These are phyloP conservation scores for Centruroides vittatus DNA, from an alignment of 1,140 invertebrate genomes.

Conservation along the genomic window DNA sequence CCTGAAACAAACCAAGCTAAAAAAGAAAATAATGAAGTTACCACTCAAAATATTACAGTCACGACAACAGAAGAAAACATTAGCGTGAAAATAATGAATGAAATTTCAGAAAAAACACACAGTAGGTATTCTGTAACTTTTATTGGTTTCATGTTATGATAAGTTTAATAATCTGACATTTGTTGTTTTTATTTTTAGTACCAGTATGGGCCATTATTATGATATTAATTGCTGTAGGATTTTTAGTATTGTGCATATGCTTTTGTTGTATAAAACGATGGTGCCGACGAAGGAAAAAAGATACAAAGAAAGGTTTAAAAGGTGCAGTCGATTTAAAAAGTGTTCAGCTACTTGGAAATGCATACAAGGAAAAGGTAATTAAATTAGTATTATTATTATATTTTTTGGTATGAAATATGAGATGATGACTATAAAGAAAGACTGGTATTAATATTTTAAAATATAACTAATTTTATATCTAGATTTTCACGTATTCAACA, in stretches of 20 bases:
- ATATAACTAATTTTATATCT: too few relatives aligned
- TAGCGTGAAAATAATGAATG: background rate
- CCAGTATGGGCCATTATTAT: conserved; percentile 53
- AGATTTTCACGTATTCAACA: too few relatives aligned
- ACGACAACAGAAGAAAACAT: background rate
- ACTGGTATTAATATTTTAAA: too few relatives aligned
- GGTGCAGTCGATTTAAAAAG: conserved; percentile 88
- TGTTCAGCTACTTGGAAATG: conserved; percentile 84
- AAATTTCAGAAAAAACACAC: conserved; percentile 5
- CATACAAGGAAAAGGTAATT: conserved; percentile 92
- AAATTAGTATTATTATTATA: too few relatives aligned
- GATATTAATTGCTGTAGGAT: conserved; percentile 49
- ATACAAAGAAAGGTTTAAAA: conserved; percentile 88
- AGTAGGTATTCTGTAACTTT: background rate
- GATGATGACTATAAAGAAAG: too few relatives aligned
- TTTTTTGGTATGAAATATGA: too few relatives aligned
- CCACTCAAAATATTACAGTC: background rate
- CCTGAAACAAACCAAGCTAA: too few relatives aligned
- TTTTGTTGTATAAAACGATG: conserved; percentile 90
- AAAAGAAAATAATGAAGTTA: too few relatives aligned
- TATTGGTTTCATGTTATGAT: background rate
- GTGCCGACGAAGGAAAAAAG: conserved; percentile 86
- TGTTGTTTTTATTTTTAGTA: conserved; percentile 22
- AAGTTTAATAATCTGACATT: background rate
- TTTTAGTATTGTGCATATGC: conserved; percentile 71